Base-by-base conservation (phyloP, 2,797 vertebrate species). In the Thunnus albacares region DNA sequence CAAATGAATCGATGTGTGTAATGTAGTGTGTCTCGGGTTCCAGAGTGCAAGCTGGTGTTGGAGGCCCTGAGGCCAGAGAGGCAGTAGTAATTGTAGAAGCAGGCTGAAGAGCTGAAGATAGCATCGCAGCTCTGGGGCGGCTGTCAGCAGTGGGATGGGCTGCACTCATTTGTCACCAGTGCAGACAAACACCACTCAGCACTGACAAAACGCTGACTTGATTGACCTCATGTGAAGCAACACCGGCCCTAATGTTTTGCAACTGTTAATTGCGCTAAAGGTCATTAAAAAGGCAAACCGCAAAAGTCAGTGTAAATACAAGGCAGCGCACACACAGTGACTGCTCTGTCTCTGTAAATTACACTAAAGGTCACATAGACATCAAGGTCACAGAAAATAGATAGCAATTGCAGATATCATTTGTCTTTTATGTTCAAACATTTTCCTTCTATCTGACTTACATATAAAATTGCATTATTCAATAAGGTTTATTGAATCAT, bases 71-170 rank as follows among this genome's bases (percentile, higher is more conserved):
- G 90, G 90, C 87, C 83, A 83, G 24, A 85, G 84, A 87, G 80
- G 73, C 81, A 75, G 86, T 59, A 67, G 90, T 93, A 93, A 95
- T 94, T 92, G 93, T 93, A 92, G 92, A 90, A 92, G 90, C 79
- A 62, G 79, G 71, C 84, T 90, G 88, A 77, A 93, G 92, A 94
- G 71, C 84, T 90, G 88, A 77, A 93, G 92, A 94, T 94, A 93
- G 87, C 80, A 94, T 95, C 92, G 61, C 57, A 30, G 90, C 87
- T 93, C 84, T 77, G 84, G 86, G 90, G 89, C 79, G 71, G 88
- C 93, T 93, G 89, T 90, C 90, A 93, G 89, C 91, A 63, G 79
- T 78, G 77, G 87, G 88, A 89, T 28, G 78, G 87, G 62, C 87
- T 41, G 1, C 52, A 15, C 89, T 93, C 93, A 90, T 94, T 92